A percentile compares a stretch with the other conserved stretches of the same genome.
phyloP scores from a whole-genome alignment of 2,888 invertebrate species.

The Mimumesa dahlbomi region DNA sequence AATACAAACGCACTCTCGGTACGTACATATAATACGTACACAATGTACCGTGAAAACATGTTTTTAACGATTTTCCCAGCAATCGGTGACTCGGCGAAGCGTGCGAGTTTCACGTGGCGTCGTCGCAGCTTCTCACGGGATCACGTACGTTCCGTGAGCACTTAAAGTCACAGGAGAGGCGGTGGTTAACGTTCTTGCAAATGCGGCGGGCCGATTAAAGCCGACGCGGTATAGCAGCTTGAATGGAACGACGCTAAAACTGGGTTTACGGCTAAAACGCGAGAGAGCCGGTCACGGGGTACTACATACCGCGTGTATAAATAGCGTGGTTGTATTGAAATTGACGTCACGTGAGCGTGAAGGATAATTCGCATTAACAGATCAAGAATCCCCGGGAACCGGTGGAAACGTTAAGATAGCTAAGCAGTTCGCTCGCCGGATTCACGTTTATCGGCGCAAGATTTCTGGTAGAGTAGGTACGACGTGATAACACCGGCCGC shows the following conservation, averaged over 20 bases:
- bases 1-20: too few relatives aligned
- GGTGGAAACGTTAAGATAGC: not conserved
- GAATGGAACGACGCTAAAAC: slow-evolving; percentile 25
- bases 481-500: not conserved
- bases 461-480: not conserved
- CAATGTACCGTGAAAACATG: too few relatives aligned
- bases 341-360: slow-evolving; percentile 4
- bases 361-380: slow-evolving; percentile 12
- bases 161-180: not conserved
- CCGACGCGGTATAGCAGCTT: slow-evolving; percentile 13
- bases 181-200: slow-evolving; percentile 30
- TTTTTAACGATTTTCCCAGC: too few relatives aligned
- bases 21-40: too few relatives aligned
- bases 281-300: slow-evolving; percentile 4
- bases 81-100: too few relatives aligned
- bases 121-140: too few relatives aligned
- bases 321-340: slow-evolving; percentile 9
- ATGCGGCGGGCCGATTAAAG: slow-evolving; percentile 27
- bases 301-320: slow-evolving; percentile 36
- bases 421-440: not conserved
- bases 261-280: slow-evolving; percentile 13
- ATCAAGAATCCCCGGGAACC: not conserved
- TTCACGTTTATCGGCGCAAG: too few relatives aligned
- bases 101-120: too few relatives aligned
- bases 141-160: not conserved